Evolutionary conservation across 2,113 vertebrate genomes (phyloP).

Genomic region (Pelusios castaneus): DNA sequence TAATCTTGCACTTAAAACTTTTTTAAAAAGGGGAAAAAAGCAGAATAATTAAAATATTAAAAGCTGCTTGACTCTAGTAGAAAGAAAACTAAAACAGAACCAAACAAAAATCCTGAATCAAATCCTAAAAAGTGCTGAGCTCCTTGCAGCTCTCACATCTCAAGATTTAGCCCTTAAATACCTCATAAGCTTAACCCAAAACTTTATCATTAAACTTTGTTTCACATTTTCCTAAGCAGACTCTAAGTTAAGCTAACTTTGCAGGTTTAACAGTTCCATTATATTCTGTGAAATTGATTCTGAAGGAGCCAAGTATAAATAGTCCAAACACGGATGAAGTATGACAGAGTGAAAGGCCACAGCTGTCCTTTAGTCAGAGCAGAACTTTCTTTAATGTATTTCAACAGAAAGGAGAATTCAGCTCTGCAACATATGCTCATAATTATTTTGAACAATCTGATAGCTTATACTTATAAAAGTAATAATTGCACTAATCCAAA

Average conservation of each 20-base stretch:
- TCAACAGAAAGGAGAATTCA: constrained; percentile 4
- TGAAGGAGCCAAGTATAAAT: background rate
- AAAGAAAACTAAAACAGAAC: background rate
- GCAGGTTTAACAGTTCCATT: background rate
- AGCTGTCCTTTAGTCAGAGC: background rate
- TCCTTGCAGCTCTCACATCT: background rate
- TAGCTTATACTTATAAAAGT: background rate
- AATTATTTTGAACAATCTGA: constrained; percentile 12
- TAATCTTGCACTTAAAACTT: background rate
- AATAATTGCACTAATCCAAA: background rate
- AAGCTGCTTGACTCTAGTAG: background rate
- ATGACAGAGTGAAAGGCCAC: constrained; percentile 5
- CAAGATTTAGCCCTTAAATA: background rate
- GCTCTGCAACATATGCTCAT: background rate
- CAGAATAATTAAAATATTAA: background rate
- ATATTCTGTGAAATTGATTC: background rate
- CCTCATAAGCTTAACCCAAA: background rate
- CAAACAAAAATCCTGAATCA: background rate
- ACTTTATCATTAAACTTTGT: background rate
- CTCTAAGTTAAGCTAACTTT: background rate
- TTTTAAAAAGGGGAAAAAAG: background rate
- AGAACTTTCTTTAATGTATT: background rate
- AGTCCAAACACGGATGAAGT: background rate
- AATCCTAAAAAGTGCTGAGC: background rate
- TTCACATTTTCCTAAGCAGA: background rate